Base-by-base conservation (phyloP, 1,140 invertebrate genomes). In the Campoletis sonorensis region DNA sequence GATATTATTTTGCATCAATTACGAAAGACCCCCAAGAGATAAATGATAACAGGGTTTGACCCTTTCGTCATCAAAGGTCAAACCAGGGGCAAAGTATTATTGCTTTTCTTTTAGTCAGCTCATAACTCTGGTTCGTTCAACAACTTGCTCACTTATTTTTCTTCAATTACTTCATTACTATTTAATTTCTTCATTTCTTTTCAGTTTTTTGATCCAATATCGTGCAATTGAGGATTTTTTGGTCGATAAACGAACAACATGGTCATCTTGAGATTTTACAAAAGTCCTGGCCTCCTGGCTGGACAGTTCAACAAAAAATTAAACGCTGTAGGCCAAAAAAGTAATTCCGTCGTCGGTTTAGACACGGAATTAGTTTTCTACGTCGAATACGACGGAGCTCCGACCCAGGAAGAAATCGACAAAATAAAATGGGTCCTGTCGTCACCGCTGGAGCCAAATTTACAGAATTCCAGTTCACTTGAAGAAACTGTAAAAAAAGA, bases 301-400 rank as follows among this genome's bases (percentile, higher is more conserved):
- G 87, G 86, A 0, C 85, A 88, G 7, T 54, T 86, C n/a, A 85
- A 82, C 61, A 89, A 76, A 23, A 91, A 90, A 84, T 81, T 88
- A 0, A 83, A 85, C 0, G 68, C 71, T 15, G 13, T 91, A 8
- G 40, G n/a, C 21, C 71, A 86, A 80, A 85, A 89, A 70, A 82
- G 84, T 10, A 51, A 80, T 33, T 64, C 75, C 0, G 84, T 95
- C 4, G 86, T 81, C 75, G 85, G 90, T 58, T 83, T 97, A 16
- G 91, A 94, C 75, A 95, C 96, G 51, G 97, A 98, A 92, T 90
- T 95, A 37, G 97, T 96, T 91, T 97, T 95, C 90, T 96, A 97
- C 88, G 92, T 98, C 79, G 91, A 93, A 87, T 90, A 87, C 40
- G 89, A 93, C 79, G 86, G 90, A 79, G 86, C 89, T 80, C 85